Percentiles rank a stretch among this genome's conserved stretches.
Conservation (phyloP, 2,888 invertebrate species). For the Dynastes maya region DNA sequence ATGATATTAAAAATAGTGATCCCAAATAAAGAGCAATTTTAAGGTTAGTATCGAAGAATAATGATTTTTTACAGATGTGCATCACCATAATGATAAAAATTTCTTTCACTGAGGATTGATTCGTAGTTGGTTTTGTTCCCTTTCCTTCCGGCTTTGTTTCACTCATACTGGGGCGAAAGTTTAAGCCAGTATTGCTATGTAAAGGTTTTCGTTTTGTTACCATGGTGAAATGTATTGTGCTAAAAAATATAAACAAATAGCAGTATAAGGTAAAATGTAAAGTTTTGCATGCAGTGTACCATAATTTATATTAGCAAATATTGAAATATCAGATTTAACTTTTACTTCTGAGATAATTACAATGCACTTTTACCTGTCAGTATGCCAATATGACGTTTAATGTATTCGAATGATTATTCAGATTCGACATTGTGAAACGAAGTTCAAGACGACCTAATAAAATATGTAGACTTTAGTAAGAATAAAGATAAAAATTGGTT, state of each 20-base stretch:
- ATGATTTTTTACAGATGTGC: constrained; percentile 89
- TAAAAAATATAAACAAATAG: background rate
- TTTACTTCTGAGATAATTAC: constrained; percentile 20
- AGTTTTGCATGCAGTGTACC: background rate
- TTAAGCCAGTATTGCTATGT: constrained; percentile 68
- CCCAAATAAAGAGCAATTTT: constrained; percentile 91
- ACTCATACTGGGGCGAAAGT: constrained; percentile 74
- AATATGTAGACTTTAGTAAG: too few species aligned
- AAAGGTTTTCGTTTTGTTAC: constrained; percentile 60
- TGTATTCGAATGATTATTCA: too few species aligned
- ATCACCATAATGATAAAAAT: constrained; percentile 87
- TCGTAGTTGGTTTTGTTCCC: constrained; percentile 88
- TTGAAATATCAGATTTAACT: background rate
- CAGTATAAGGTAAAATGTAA: background rate
- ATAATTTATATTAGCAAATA: constrained; percentile 8
- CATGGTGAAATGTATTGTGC: constrained; percentile 55
- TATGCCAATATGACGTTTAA: background rate
- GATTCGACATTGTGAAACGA: too few species aligned
- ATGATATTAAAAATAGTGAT: constrained; percentile 86
- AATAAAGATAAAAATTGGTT: too few species aligned
- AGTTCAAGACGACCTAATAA: too few species aligned
- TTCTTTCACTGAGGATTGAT: constrained; percentile 87
- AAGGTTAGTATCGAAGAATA: constrained; percentile 88
- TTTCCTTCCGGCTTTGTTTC: constrained; percentile 69
- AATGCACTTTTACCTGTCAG: constrained; percentile 7